Evolutionary conservation across 2,797 vertebrate genomes (phyloP).

Genomic region (Muscicapa striata): DNA sequence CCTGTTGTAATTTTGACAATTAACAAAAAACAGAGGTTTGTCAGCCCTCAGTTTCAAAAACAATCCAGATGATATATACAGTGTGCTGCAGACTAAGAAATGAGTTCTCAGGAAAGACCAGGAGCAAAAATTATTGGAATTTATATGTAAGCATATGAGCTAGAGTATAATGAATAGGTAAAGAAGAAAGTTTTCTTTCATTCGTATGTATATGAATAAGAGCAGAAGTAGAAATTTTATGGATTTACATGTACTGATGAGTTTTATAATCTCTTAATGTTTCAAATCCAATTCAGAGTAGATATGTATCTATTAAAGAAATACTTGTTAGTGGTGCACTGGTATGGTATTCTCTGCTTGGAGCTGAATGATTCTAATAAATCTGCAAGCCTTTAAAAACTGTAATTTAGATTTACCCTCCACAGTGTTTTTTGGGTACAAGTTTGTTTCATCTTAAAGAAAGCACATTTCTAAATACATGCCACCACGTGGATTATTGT

Average conservation of each 20-base stretch:
- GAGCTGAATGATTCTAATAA: not conserved
- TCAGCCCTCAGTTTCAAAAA: not conserved
- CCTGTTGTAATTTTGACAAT: not conserved
- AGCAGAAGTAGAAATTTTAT: not conserved
- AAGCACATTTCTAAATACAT: not conserved
- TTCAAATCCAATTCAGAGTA: not conserved
- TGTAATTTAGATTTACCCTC: not conserved
- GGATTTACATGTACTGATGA: not conserved
- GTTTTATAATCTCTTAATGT: not conserved
- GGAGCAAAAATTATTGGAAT: not conserved
- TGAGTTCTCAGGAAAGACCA: not conserved
- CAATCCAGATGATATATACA: not conserved
- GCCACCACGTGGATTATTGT: not conserved
- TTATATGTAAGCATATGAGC: not conserved
- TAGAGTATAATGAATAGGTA: not conserved
- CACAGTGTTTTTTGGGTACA: rapidly evolving
- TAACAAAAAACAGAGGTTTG: not conserved
- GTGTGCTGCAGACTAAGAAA: not conserved
- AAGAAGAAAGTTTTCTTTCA: not conserved
- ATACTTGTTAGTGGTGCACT: not conserved
- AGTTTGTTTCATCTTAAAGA: not conserved
- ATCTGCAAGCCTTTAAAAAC: not conserved
- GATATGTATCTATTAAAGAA: not conserved
- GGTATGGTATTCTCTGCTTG: not conserved
- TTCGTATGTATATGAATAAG: not conserved